Evolutionary conservation across 2,797 vertebrate genomes (phyloP), one percentile per base, ranked within the genome.

Genomic region (Tamandua tetradactyla): DNA sequence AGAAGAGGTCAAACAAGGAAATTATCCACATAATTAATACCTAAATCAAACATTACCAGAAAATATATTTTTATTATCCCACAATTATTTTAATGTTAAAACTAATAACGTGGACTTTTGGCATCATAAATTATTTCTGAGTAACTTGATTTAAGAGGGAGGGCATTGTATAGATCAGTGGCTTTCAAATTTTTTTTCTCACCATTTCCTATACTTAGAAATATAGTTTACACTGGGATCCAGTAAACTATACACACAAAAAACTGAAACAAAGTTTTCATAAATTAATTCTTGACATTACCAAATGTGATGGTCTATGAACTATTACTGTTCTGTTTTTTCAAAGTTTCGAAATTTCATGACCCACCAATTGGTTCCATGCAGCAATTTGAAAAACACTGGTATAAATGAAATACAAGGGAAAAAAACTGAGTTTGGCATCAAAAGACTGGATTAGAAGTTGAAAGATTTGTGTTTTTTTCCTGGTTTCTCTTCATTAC

Each of bases 71-170:
- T 91, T 68, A 59, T 64, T 91, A 85, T 80, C 47, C 40, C 40
- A 83, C 12, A 93, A 57, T 88, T 93, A 87, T 93, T 91, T 95
- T 94, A 93, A 82, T 87, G 35, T 88, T 86, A 96, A 95, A 94
- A 72, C 25, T 27, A 93, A 71, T 91, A 83, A 66, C 7, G 42
- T 62, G 55, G 23, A 83, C 22, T 89, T 88, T 91, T 78, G 32
- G 35, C 27, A 78, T 87, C 37, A 75, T 89, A 92, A 93, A 93
- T 87, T 88, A 90, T 22, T 88, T 90, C 87, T 95, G 44, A 95
- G 22, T 27, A 79, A 72, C 71, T 82, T 89, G 23, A 93, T 71
- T 88, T 90, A 72, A 92, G 55, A 90, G 32, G 27, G 9, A 23
- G 9, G 17, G 14, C 32, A 32, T 42, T 17, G 37, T 86, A 57